Conservation (phyloP, 1,140 invertebrate genomes). For the Bilobella aurantiaca region DNA sequence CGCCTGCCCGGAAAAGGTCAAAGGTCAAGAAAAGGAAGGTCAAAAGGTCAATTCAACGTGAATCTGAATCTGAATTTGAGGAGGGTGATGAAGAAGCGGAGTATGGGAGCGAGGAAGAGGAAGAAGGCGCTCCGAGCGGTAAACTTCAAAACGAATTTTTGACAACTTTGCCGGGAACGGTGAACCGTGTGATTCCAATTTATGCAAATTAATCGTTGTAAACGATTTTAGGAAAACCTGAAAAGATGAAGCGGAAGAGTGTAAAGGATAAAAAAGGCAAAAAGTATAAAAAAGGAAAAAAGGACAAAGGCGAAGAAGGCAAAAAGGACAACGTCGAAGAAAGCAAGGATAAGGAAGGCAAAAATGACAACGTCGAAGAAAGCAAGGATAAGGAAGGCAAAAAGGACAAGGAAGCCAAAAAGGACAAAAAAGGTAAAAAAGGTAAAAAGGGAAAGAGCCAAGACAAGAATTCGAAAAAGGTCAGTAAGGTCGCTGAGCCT, state of each 20-base stretch:
- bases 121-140: neutral
- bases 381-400: neutral
- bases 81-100: too few species aligned
- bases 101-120: too few species aligned
- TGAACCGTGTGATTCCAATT: too few species aligned
- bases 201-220: too few species aligned
- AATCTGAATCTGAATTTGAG: too few species aligned
- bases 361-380: neutral
- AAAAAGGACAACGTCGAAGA: neutral
- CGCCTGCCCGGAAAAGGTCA: neutral
- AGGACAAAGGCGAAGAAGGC: neutral
- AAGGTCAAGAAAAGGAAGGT: neutral
- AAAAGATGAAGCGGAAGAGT: too few species aligned
- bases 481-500: neutral
- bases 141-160: too few species aligned
- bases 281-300: neutral
- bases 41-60: too few species aligned
- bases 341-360: neutral
- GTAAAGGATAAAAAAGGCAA: neutral
- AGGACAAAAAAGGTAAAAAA: neutral
- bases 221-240: too few species aligned
- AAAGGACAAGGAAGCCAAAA: neutral
- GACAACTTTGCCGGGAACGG: too few species aligned
- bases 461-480: neutral
- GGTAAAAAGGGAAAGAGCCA: neutral